Base-by-base conservation (phyloP, 2,888 invertebrate genomes). In the Gastracanthus pulcherrimus region DNA sequence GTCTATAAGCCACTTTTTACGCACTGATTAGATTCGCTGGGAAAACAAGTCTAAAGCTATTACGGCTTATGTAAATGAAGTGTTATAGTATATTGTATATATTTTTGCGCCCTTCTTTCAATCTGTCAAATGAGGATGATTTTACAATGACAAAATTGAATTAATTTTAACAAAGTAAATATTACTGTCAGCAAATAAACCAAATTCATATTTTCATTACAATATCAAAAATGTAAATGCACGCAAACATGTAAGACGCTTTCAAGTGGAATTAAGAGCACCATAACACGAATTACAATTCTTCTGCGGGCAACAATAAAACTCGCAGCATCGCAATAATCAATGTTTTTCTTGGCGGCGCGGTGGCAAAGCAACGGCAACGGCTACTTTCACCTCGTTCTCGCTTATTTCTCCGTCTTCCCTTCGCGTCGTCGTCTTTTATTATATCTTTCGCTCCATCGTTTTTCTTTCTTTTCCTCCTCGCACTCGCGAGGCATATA, bases 361-460 rank as follows among this genome's bases (percentile, higher is more conserved):
- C 45, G 41, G 19, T 19, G 51, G 1, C 38, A 13, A 29, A 1
- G 16, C 34, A 6, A 29, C 29, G 23, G n/a, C 19, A 11, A 2
- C 38, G 7, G n/a, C 48, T 16, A 48, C 76, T 76, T 76, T 76
- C 76, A 76, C 76, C 76, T 76, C 38, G 41, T 74, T 62, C 41
- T 23, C 62, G 66, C 55, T 51, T n/a, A 29, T 58, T 45, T 34
- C 62, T n/a, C 16, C 29, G 29, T 62, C 64, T 66, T 31, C 16
- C 23, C 66, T 38, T 66, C 64, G 31, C 48, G 31, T 13, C 60
- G 60, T 31, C 51, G 62, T 55, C 62, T n/a, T 62, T 36, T 62
- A n/a, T 60, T 60, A 62, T 60, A 48, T 76, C 67, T 64, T 45
- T 23, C 29, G 38, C 60, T 34, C 45, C 55, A 60, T 76, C 78